Evolutionary conservation across 2,888 invertebrate species (phyloP).

Genomic region (Unio delphinus): DNA sequence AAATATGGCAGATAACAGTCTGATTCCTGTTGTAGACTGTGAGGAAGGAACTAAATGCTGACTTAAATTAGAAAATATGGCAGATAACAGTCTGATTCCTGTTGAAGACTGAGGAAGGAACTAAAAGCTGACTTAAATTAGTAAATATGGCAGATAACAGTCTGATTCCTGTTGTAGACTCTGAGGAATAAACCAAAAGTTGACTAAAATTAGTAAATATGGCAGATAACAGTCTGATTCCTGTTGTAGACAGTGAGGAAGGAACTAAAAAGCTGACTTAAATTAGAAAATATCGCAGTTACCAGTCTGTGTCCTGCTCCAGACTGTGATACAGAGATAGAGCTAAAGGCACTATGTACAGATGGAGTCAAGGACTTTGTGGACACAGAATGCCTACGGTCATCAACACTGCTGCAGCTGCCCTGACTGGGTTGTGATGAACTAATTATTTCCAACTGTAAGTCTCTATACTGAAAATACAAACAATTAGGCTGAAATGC

Average conservation of each 20-base stretch:
- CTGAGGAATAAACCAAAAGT: constrained; percentile 4
- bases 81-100: constrained; percentile 11
- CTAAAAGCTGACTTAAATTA: too few relatives aligned
- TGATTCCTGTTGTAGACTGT: constrained; percentile 29
- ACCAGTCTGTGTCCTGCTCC: constrained; percentile 26
- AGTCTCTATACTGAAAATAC: constrained; percentile 18
- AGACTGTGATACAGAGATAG: constrained; percentile 38
- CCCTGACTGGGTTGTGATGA: constrained; percentile 2
- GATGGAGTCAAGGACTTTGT: constrained; percentile 56
- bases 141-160: neutral
- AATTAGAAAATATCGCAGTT: too few relatives aligned
- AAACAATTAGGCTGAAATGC: neutral
- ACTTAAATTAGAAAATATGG: too few relatives aligned
- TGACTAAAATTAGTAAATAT: too few relatives aligned
- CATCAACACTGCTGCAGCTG: constrained; percentile 4
- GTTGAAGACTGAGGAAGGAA: constrained; percentile 27
- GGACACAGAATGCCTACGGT: constrained; percentile 27
- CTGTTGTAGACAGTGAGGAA: constrained; percentile 36
- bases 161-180: constrained; percentile 35
- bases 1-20: constrained; percentile 6
- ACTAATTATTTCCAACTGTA: constrained; percentile 17
- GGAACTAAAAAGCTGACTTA: constrained; percentile 10
- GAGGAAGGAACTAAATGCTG: constrained; percentile 22
- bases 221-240: constrained; percentile 10
- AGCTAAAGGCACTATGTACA: constrained; percentile 57